Percentiles rank a stretch among this genome's conserved stretches.
These are phyloP conservation scores for Cactoblastis cactorum DNA, from an alignment of 2,888 invertebrate species.

Conservation along the genomic window DNA sequence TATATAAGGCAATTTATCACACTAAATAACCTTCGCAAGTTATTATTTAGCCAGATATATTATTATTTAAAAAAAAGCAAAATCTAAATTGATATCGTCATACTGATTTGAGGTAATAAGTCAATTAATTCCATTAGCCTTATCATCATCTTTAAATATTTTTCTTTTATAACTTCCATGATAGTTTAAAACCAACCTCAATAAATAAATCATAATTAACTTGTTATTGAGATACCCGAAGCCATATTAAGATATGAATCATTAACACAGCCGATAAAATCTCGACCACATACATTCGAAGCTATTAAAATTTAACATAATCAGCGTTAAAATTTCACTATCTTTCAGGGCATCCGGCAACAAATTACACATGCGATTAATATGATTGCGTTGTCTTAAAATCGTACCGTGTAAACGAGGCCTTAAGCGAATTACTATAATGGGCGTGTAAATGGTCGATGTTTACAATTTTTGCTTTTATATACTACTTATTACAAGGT, in stretches of 20 bases:
- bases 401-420: constrained; percentile 21
- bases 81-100: too few species aligned
- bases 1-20: too few species aligned
- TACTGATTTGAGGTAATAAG: too few species aligned
- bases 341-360: background rate
- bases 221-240: background rate
- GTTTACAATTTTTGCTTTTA: constrained; percentile 48
- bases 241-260: background rate
- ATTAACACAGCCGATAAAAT: background rate
- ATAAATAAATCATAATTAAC: background rate
- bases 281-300: background rate
- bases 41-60: too few species aligned
- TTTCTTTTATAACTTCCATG: constrained; percentile 2
- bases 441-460: constrained; percentile 45
- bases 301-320: constrained; percentile 4
- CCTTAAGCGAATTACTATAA: constrained; percentile 49
- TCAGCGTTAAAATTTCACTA: background rate
- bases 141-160: too few species aligned
- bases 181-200: background rate
- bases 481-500: constrained; percentile 28
- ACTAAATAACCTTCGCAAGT: too few species aligned
- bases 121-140: too few species aligned
- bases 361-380: constrained; percentile 1
- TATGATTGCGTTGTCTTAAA: background rate
- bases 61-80: too few species aligned